A percentile compares a stretch with the other conserved stretches of the same genome.
These are phyloP conservation scores for Lerista edwardsae DNA, from an alignment of 2,797 vertebrate species.

Conservation along the genomic window DNA sequence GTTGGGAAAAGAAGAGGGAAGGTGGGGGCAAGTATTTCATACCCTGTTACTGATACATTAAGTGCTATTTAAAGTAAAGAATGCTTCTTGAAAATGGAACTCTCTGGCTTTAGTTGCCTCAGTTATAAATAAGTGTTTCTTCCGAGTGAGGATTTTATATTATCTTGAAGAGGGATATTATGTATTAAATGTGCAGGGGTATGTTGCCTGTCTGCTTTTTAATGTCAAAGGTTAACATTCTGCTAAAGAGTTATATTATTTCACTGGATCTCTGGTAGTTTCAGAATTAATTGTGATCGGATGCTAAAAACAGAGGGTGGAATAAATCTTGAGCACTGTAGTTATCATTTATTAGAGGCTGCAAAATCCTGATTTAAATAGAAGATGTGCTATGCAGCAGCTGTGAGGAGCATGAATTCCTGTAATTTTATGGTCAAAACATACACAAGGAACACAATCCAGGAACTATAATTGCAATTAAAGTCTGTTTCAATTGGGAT, in stretches of 20 bases:
- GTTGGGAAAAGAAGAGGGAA: slow-evolving; percentile 13
- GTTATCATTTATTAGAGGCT: neutral
- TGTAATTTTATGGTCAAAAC: neutral
- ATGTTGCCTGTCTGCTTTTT: slow-evolving; percentile 11
- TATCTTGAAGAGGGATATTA: slow-evolving; percentile 24
- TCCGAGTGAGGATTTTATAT: slow-evolving; percentile 48
- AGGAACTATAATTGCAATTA: no score
- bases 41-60: slow-evolving; percentile 40
- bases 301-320: neutral
- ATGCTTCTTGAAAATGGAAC: slow-evolving; percentile 56
- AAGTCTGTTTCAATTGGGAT: neutral
- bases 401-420: neutral
- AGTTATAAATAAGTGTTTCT: slow-evolving; percentile 59
- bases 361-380: neutral
- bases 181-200: slow-evolving; percentile 35
- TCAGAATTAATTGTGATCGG: slow-evolving; percentile 11
- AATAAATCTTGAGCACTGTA: neutral
- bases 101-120: slow-evolving; percentile 57
- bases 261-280: slow-evolving; percentile 11
- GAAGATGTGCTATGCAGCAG: neutral
- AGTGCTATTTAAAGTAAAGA: slow-evolving; percentile 66
- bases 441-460: neutral
- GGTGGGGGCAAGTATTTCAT: slow-evolving; percentile 34
- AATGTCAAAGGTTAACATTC: slow-evolving; percentile 54
- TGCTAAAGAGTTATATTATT: neutral